Conservation (phyloP, 1,140 invertebrate species). For the Papilio dardanus region DNA sequence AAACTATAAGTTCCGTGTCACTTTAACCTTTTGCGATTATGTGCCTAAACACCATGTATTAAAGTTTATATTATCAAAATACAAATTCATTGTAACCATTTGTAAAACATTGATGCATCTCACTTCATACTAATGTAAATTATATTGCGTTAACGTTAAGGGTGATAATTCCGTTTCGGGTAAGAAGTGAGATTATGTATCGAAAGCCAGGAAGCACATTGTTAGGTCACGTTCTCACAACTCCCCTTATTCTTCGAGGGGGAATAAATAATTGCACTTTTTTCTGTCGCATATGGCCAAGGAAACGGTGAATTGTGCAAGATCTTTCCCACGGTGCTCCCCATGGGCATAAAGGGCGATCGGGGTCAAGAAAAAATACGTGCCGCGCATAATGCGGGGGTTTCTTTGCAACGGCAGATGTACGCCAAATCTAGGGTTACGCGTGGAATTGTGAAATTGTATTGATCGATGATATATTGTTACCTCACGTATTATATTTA, state of each 20-base stretch:
- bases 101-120: conserved; percentile 64
- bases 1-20: conserved; percentile 59
- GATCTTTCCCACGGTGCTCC: conserved; percentile 79
- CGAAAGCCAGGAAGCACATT: conserved; percentile 81
- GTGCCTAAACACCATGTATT: conserved; percentile 39
- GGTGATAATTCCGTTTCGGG: conserved; percentile 60
- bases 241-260: conserved; percentile 79
- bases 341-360: conserved; percentile 72
- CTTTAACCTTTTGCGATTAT: conserved; percentile 32
- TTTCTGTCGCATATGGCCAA: conserved; percentile 82
- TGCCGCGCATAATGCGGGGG: conserved; percentile 73
- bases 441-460: conserved; percentile 68
- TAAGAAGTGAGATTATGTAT: conserved; percentile 60
- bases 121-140: conserved; percentile 59
- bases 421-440: conserved; percentile 70
- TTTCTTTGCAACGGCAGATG: conserved; percentile 76
- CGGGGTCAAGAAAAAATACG: conserved; percentile 81
- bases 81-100: conserved; percentile 60
- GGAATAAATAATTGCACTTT: conserved; percentile 82
- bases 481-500: not conserved
- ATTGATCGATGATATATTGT: conserved; percentile 63
- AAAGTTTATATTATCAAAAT: conserved; percentile 43
- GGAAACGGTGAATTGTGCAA: conserved; percentile 77
- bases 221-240: conserved; percentile 82
- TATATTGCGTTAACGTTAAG: conserved; percentile 59